A percentile compares a stretch with the other conserved stretches of the same genome.
These are phyloP conservation scores for Leuciscus waleckii DNA, from an alignment of 2,797 vertebrate genomes.

Conservation along the genomic window DNA sequence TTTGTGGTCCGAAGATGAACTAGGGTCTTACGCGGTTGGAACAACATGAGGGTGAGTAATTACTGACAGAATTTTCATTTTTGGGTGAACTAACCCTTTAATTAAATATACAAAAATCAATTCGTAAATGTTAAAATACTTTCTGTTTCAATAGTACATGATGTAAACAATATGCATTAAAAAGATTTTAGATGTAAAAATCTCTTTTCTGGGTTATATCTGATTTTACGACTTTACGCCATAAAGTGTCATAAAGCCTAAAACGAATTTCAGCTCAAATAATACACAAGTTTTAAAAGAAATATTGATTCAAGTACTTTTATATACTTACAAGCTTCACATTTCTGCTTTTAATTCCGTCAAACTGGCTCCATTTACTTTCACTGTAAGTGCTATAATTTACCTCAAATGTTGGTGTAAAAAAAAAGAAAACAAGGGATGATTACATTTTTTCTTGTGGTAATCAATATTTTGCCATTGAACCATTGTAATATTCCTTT, in stretches of 20 bases:
- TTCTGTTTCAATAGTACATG: neutral
- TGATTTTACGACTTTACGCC: neutral
- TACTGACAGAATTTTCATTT: too few species aligned
- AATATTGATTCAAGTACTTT: neutral
- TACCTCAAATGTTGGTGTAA: neutral
- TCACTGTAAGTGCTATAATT: neutral
- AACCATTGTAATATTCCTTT: slow-evolving; percentile 1
- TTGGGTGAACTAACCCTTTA: too few species aligned
- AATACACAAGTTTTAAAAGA: neutral
- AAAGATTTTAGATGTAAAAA: neutral
- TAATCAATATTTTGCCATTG: neutral
- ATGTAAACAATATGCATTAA: neutral
- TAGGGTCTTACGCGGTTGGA: too few species aligned
- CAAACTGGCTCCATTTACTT: neutral
- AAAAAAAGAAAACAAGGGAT: neutral
- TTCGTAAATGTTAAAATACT: neutral
- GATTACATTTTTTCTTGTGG: neutral
- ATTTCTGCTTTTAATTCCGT: neutral
- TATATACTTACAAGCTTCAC: neutral
- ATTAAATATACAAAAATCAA: neutral
- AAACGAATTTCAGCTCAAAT: neutral
- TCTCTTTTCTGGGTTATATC: neutral
- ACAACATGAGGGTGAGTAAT: too few species aligned
- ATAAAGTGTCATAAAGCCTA: neutral
- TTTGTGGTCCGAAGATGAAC: too few species aligned